Base-by-base conservation (phyloP, 2,113 vertebrate species). In the Promerops cafer region DNA sequence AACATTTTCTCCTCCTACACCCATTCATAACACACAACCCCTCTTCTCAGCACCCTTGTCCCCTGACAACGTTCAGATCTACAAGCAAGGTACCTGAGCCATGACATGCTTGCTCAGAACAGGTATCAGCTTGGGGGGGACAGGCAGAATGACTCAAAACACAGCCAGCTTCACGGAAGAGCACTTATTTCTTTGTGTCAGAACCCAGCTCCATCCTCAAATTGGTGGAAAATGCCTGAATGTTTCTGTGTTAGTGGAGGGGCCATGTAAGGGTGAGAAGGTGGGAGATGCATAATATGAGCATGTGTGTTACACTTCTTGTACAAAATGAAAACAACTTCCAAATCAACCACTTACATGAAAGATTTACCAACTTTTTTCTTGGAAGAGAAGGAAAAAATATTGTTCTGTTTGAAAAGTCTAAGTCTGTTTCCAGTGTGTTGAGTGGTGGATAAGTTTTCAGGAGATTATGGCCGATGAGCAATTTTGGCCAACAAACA, bases 271-370 rank as follows among this genome's bases (percentile, higher is more conserved):
- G 16, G 4, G 21, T 59, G 35, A 63, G 83, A 68, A 66, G 16
- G 31, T 20, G 28, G 15, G 24, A 74, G 40, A 45, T 65, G 45
- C 3, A 1, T 33, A 23, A 30, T 13, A 3, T 8, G 10, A 60
- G 11, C 0, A 0, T 42, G 10, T n/a, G 15, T 10, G 19, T 45
- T 75, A 40, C 24, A 6, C 11, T n/a, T 39, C 16, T 50, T 61
- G 39, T 83, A 68, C 13, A 59, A 79, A 71, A 0, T 13, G 10
- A 74, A 87, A 31, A 16, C 13, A 28, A 22, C 14, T 31, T 90
- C 21, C 35, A 68, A 54, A 39, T 71, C 35, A 35, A n/a, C 6
- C 26, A 47, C 10, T 69, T 35, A 30, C 12, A 16, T 37, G 16
- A 35, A 28, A 39, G 18, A 61, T 44, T 57, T 79, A 8, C 7